Conservation (phyloP, 2,797 vertebrate species). For the Acestrorhynchus altus region DNA sequence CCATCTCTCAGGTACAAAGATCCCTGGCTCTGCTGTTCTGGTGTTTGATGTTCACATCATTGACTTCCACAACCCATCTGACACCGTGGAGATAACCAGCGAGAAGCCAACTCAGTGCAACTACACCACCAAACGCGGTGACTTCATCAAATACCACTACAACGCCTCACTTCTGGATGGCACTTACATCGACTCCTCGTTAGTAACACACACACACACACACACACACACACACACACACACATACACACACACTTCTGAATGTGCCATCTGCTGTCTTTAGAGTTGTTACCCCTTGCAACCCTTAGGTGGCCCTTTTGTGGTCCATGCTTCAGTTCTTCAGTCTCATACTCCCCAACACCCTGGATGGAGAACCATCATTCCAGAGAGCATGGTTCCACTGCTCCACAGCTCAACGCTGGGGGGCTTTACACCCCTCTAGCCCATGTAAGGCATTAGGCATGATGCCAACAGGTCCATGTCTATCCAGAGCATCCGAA, state of each 20-base stretch:
- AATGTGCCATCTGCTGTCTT: neutral
- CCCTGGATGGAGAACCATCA: no score
- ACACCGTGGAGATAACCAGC: slow-evolving; percentile 81
- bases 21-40: slow-evolving; percentile 95
- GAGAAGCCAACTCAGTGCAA: slow-evolving; percentile 86
- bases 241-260: neutral
- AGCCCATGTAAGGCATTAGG: no score
- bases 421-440: no score
- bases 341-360: no score
- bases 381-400: no score
- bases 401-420: no score
- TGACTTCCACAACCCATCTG: slow-evolving; percentile 95
- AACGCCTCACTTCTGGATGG: slow-evolving; percentile 93
- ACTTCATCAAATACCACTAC: slow-evolving; percentile 97
- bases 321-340: no score
- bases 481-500: no score
- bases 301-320: no score
- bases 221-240: neutral
- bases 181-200: slow-evolving; percentile 93
- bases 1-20: slow-evolving; percentile 78
- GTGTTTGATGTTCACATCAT: slow-evolving; percentile 92
- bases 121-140: slow-evolving; percentile 88
- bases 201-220: slow-evolving; percentile 64
- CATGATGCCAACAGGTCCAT: no score
- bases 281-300: no score